phyloP scores from a whole-genome alignment of 2,113 vertebrate genomes.

The Monopterus albus region DNA sequence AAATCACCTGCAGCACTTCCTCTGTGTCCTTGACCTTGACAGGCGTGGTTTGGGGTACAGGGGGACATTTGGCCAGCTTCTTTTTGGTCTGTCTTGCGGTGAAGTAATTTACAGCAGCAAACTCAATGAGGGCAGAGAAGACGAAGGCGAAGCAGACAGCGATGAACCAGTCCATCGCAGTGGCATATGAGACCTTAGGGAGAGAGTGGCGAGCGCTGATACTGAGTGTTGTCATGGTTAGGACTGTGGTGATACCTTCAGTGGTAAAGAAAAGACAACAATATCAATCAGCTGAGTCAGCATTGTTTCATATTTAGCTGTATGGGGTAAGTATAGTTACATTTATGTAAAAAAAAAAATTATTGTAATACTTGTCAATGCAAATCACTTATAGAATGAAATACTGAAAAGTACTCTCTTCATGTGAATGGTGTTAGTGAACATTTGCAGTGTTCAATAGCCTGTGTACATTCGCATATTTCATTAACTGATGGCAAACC shows the following conservation, averaged over 20 bases:
- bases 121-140: constrained; percentile 98
- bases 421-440: constrained; percentile 9
- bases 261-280: constrained; percentile 14
- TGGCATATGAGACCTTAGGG: constrained; percentile 98
- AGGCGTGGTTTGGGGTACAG: constrained; percentile 82
- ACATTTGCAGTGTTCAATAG: constrained; percentile 47
- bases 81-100: constrained; percentile 93
- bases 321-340: too few relatives aligned
- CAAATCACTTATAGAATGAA: too few relatives aligned
- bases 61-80: constrained; percentile 87
- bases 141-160: constrained; percentile 99
- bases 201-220: constrained; percentile 98
- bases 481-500: constrained; percentile 45
- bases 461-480: constrained; percentile 43
- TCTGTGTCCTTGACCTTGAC: constrained; percentile 85
- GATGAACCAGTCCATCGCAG: constrained; percentile 99
- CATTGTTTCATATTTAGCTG: not conserved
- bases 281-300: not conserved
- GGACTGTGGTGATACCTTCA: constrained; percentile 96
- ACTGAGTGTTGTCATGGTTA: constrained; percentile 98
- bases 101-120: constrained; percentile 98
- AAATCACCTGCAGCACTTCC: constrained; percentile 85
- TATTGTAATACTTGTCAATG: too few relatives aligned
- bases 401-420: not conserved
- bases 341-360: too few relatives aligned